Evolutionary conservation across 2,888 invertebrate species (phyloP).

Genomic region (Drosophila leonis): DNA sequence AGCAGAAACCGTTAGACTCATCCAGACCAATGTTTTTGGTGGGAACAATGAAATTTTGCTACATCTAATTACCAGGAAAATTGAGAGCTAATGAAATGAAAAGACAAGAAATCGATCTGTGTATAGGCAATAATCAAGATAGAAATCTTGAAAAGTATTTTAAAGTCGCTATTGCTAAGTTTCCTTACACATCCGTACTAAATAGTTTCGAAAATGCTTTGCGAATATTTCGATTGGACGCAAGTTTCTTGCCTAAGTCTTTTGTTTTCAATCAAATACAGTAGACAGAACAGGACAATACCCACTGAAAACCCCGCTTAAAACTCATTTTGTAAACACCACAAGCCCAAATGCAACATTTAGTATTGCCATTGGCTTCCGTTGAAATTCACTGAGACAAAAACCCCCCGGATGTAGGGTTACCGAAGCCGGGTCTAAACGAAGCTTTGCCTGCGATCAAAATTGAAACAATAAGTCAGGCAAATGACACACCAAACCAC

Average conservation of each 20-base stretch:
- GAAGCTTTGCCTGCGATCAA: conserved; percentile 70
- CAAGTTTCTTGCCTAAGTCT: conserved; percentile 67
- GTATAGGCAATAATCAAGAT: conserved; percentile 10
- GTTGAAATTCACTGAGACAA: conserved; percentile 62
- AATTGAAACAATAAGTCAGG: conserved; percentile 70
- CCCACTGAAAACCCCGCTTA: conserved; percentile 40
- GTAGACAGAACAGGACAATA: conserved; percentile 17
- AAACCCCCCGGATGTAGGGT: conserved; percentile 39
- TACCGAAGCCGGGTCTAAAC: conserved; percentile 50
- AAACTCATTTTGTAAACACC: conserved; percentile 61
- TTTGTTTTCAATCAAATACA: conserved; percentile 35
- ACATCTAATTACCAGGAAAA: conserved; percentile 67
- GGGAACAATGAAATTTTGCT: conserved; percentile 61
- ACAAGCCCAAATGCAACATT: conserved; percentile 55
- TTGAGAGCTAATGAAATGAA: conserved; percentile 47
- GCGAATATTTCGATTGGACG: neutral
- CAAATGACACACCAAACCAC: conserved; percentile 67
- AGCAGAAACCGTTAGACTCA: conserved; percentile 63
- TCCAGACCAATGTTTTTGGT: conserved; percentile 26
- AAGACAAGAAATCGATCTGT: conserved; percentile 22
- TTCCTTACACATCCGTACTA: neutral
- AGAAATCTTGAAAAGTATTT: conserved; percentile 1
- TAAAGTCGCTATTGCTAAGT: conserved; percentile 4
- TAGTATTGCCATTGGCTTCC: conserved; percentile 64
- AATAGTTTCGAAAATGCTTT: neutral